Evolutionary conservation across 2,888 invertebrate species (phyloP).

Genomic region (Creontiades dilutus): DNA sequence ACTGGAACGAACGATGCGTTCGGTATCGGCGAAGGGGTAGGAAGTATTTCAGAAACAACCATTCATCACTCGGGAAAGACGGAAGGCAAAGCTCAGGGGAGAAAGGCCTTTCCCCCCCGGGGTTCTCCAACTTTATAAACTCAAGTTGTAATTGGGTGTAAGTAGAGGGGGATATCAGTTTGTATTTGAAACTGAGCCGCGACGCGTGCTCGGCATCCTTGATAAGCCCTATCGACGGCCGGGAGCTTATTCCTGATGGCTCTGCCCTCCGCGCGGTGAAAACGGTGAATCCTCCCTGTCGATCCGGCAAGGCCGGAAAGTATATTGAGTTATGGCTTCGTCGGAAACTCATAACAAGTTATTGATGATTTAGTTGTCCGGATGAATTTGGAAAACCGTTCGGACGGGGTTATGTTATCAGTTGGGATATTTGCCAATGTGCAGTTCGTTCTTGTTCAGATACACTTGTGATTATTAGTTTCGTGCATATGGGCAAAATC

Average conservation of each 20-base stretch:
- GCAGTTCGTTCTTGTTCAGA: too few relatives aligned
- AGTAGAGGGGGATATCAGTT: conserved; percentile 70
- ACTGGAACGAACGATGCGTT: background rate
- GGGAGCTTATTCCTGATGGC: background rate
- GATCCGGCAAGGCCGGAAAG: background rate
- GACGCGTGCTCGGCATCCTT: conserved; percentile 62
- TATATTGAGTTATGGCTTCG: background rate
- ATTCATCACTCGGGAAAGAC: conserved; percentile 44
- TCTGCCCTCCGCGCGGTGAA: background rate
- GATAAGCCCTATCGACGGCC: conserved; percentile 44
- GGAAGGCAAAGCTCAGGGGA: conserved; percentile 41
- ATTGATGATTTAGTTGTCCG: background rate
- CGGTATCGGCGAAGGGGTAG: background rate
- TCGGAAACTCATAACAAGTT: background rate
- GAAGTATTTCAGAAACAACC: conserved; percentile 53
- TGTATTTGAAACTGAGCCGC: conserved; percentile 69
- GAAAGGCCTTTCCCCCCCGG: conserved; percentile 2
- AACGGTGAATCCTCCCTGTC: background rate
- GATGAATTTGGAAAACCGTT: too few relatives aligned
- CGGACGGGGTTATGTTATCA: too few relatives aligned
- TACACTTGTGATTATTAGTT: too few relatives aligned
- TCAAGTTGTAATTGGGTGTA: conserved; percentile 70
- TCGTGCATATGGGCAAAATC: too few relatives aligned
- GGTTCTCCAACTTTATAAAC: conserved; percentile 64
- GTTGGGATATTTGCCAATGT: too few relatives aligned